These are phyloP conservation scores for Megastigmus dorsalis DNA, from an alignment of 2,888 invertebrate species.

Conservation along the genomic window DNA sequence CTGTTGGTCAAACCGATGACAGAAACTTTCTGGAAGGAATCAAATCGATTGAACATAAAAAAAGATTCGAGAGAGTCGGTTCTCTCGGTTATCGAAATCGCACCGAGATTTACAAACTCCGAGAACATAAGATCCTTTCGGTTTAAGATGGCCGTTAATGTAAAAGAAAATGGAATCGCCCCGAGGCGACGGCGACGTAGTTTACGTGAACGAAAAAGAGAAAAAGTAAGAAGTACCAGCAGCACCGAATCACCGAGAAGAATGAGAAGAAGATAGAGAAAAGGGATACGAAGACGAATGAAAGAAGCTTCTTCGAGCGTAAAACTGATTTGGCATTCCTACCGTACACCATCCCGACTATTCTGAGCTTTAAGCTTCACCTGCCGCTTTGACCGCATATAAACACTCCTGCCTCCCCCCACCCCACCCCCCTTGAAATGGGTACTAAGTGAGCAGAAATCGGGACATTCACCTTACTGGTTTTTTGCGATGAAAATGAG, in stretches of 20 bases:
- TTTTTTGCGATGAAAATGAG: too few species aligned
- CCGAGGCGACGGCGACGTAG: slow-evolving; percentile 18
- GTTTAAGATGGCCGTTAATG: slow-evolving; percentile 44
- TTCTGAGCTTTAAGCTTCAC: slow-evolving; percentile 20
- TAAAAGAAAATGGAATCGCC: slow-evolving; percentile 45
- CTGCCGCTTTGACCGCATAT: too few species aligned
- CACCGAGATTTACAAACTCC: slow-evolving; percentile 34
- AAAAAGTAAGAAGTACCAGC: not conserved
- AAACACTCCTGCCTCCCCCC: too few species aligned
- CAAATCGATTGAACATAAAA: not conserved
- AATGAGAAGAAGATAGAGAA: not conserved
- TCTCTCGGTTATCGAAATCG: slow-evolving; percentile 39
- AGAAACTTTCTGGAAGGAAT: not conserved
- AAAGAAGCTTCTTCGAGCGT: slow-evolving; percentile 48
- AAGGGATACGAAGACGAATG: not conserved
- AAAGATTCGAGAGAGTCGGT: not conserved
- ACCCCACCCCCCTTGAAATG: too few species aligned
- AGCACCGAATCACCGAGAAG: slow-evolving; percentile 1
- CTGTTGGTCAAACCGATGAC: slow-evolving; percentile 10
- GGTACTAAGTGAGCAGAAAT: too few species aligned
- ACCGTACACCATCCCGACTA: slow-evolving; percentile 12
- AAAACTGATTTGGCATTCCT: slow-evolving; percentile 52
- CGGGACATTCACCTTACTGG: too few species aligned
- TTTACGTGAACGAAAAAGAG: slow-evolving; percentile 2
- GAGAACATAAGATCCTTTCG: slow-evolving; percentile 34